These are phyloP conservation scores for Genyomyrus donnyi DNA, from an alignment of 2,113 vertebrate species.

Conservation along the genomic window DNA sequence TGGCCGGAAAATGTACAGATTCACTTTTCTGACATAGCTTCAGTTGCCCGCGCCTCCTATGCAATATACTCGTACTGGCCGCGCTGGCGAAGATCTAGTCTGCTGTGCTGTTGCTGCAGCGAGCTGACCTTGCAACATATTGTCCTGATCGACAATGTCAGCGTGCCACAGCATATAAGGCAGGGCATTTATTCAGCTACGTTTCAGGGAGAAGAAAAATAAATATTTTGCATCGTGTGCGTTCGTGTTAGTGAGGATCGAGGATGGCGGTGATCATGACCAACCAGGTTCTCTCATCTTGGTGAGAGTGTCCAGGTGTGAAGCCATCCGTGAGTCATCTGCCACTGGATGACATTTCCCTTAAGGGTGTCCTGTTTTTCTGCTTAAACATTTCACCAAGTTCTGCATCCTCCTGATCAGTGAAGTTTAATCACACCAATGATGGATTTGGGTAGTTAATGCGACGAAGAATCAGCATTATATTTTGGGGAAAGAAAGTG, in stretches of 20 bases:
- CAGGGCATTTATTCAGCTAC: neutral
- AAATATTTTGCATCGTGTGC: neutral
- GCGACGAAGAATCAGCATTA: neutral
- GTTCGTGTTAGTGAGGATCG: neutral
- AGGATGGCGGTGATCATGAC: neutral
- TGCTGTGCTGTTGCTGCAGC: neutral
- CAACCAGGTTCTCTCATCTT: neutral
- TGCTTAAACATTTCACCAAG: neutral
- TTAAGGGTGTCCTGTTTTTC: neutral
- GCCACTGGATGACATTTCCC: neutral
- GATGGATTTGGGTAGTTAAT: neutral
- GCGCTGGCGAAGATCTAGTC: neutral
- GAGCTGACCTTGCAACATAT: slow-evolving; percentile 20
- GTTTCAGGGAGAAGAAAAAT: neutral
- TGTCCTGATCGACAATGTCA: slow-evolving; percentile 14
- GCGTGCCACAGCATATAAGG: neutral
- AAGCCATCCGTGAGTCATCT: neutral
- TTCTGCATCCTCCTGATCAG: neutral
- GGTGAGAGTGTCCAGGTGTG: neutral
- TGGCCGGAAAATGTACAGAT: neutral
- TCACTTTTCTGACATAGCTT: neutral
- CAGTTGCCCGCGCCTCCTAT: neutral
- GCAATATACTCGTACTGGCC: slow-evolving; percentile 8
- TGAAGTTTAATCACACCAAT: neutral
- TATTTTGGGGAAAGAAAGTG: neutral